These are phyloP conservation scores for Sialis lutaria DNA, from an alignment of 2,888 invertebrate genomes.

Conservation along the genomic window DNA sequence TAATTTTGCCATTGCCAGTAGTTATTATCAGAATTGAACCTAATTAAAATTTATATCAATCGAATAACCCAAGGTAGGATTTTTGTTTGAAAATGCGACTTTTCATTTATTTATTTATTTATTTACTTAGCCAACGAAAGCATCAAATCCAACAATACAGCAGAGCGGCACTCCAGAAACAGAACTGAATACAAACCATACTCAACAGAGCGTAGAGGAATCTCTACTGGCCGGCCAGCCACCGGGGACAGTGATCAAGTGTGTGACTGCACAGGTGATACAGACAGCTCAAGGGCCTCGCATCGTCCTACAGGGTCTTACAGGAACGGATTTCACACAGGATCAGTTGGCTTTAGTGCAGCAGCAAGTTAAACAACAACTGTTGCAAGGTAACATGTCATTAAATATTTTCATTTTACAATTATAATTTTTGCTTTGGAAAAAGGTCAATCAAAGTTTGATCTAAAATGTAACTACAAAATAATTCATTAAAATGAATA, in stretches of 20 bases:
- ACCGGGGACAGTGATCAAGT: constrained; percentile 71
- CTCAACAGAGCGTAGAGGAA: constrained; percentile 38
- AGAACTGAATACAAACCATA: constrained; percentile 7
- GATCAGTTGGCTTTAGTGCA: constrained; percentile 70
- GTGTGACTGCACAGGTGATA: constrained; percentile 74
- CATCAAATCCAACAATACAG: no score
- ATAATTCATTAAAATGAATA: not conserved
- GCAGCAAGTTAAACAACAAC: constrained; percentile 77
- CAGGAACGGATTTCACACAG: constrained; percentile 65
- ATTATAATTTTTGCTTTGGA: no score
- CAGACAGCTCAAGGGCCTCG: constrained; percentile 72
- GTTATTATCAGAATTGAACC: no score
- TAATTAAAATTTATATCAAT: no score
- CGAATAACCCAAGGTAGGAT: no score
- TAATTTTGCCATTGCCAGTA: no score
- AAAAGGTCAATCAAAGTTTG: constrained; percentile 3
- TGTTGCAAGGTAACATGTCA: constrained; percentile 50
- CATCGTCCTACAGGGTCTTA: constrained; percentile 70
- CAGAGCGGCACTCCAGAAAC: constrained; percentile 3
- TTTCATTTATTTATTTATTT: no score
- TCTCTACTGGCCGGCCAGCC: constrained; percentile 62
- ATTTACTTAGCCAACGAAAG: no score
- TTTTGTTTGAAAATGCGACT: no score
- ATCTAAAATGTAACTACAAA: not conserved
- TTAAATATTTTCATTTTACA: no score